These are phyloP conservation scores for Xanthia icteritia DNA, from an alignment of 2,888 invertebrate genomes.

Conservation along the genomic window DNA sequence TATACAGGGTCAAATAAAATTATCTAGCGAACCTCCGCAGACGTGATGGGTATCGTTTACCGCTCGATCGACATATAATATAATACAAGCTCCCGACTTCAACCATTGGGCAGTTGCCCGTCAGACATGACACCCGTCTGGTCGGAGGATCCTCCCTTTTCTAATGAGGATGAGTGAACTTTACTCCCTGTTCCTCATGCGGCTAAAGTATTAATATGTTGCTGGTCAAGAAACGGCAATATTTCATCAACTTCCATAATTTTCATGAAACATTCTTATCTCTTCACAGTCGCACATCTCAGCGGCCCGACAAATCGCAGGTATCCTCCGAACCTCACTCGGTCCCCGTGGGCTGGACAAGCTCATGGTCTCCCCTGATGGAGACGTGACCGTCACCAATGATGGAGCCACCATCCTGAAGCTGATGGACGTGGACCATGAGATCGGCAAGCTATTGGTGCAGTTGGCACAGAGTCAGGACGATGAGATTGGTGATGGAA, in stretches of 20 bases:
- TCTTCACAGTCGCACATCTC: conserved; percentile 96
- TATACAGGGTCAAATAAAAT: too few relatives aligned
- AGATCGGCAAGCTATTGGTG: conserved; percentile 99
- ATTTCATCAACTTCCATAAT: not conserved
- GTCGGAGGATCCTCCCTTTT: too few relatives aligned
- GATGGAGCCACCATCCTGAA: conserved; percentile 99
- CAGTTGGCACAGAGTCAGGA: conserved; percentile 99
- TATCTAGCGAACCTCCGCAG: too few relatives aligned
- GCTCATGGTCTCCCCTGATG: conserved; percentile 99
- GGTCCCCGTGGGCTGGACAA: conserved; percentile 99
- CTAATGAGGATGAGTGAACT: too few relatives aligned
- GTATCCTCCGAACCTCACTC: conserved; percentile 97
- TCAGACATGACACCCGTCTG: too few relatives aligned
- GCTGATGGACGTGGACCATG: conserved; percentile 99
- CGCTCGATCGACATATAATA: too few relatives aligned
- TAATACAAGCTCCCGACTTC: too few relatives aligned
- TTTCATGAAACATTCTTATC: not conserved
- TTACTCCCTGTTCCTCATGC: too few relatives aligned
- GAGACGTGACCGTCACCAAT: conserved; percentile 99
- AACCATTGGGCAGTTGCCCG: too few relatives aligned
- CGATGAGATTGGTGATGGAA: conserved; percentile 99
- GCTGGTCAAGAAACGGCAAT: not conserved
- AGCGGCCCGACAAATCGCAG: conserved; percentile 98
- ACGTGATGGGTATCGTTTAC: too few relatives aligned
- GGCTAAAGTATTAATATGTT: not conserved